Conservation (phyloP, 2,888 invertebrate genomes). For the Stenodera caucasica region DNA sequence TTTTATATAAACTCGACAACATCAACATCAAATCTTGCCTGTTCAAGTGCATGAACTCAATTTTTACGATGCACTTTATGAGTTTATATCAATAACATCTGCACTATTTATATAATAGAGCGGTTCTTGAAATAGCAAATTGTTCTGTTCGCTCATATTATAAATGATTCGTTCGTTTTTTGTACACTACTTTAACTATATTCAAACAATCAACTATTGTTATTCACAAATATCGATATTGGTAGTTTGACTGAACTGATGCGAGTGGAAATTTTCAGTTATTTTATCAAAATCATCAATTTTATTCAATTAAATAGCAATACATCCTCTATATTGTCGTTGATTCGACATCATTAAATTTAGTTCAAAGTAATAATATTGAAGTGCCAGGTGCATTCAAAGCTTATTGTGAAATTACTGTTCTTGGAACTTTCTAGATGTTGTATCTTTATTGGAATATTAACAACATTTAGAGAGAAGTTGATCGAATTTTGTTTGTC, state of each 20-base stretch:
- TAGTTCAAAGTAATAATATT: no score
- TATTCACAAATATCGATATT: neutral
- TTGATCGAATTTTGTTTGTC: no score
- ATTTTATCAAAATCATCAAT: no score
- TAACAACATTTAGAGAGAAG: neutral
- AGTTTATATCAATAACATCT: neutral
- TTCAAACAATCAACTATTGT: neutral
- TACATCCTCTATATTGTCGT: no score
- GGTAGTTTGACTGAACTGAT: no score
- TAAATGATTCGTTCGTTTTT: neutral
- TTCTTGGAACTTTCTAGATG: no score
- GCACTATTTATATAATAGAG: neutral
- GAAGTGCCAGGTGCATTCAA: no score
- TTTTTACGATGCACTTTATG: slow-evolving; percentile 1
- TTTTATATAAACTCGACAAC: neutral
- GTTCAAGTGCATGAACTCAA: neutral
- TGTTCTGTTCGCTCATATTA: neutral
- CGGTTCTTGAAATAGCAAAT: neutral
- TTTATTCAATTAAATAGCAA: no score
- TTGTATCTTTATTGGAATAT: no score
- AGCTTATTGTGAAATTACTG: no score
- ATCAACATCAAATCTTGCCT: neutral
- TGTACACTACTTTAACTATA: neutral
- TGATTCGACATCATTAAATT: no score
- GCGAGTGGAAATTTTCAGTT: no score